Evolutionary conservation across 2,113 vertebrate genomes (phyloP).

Genomic region (Oncorhynchus masou): DNA sequence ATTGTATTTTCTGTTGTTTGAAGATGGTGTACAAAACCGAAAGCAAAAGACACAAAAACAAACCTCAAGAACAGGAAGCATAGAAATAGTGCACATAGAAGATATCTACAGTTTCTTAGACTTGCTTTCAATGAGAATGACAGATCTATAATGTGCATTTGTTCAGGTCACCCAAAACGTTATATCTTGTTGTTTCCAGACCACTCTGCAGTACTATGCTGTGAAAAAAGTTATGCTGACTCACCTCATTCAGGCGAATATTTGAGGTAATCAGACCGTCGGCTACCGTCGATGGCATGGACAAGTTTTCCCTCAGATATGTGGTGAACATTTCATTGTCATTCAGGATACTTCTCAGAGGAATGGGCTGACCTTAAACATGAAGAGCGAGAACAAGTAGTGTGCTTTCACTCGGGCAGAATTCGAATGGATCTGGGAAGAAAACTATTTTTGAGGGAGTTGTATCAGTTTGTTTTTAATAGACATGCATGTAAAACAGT

Average conservation of each 20-base stretch:
- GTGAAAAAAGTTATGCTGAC: slow-evolving; percentile 9
- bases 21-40: too few relatives aligned
- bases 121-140: too few relatives aligned
- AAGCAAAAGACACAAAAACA: too few relatives aligned
- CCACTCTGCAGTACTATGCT: background rate
- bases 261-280: slow-evolving; percentile 58
- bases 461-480: background rate
- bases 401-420: background rate
- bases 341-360: slow-evolving; percentile 56
- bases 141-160: too few relatives aligned
- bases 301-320: slow-evolving; percentile 59
- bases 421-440: background rate
- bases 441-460: background rate
- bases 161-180: too few relatives aligned
- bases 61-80: too few relatives aligned
- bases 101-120: too few relatives aligned
- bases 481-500: background rate
- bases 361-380: slow-evolving; percentile 54
- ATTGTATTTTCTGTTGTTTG: too few relatives aligned
- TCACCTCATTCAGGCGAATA: slow-evolving; percentile 58
- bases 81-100: too few relatives aligned
- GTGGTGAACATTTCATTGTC: slow-evolving; percentile 66
- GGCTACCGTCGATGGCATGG: slow-evolving; percentile 40
- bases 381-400: background rate
- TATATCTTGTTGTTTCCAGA: background rate